Percentiles rank a stretch among this genome's conserved stretches.
Evolutionary conservation across 2,888 invertebrate genomes (phyloP).

Genomic region (Thymelicus lineola): DNA sequence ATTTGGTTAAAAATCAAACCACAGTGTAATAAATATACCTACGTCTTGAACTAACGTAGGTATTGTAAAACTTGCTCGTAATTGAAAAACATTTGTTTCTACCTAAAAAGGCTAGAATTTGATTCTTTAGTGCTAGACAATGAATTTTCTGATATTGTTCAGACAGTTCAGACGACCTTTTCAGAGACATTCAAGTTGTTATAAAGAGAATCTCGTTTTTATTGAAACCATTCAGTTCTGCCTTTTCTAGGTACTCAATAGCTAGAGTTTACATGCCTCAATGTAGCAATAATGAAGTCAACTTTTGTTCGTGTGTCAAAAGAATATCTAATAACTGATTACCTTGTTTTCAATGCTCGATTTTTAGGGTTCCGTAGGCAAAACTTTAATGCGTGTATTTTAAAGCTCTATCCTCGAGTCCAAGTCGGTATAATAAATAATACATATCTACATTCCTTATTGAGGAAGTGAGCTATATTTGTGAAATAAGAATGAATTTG

Average conservation of each 20-base stretch:
- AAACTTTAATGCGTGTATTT: too few relatives aligned
- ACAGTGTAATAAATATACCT: too few relatives aligned
- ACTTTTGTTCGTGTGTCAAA: constrained; percentile 6
- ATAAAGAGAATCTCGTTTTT: constrained; percentile 15
- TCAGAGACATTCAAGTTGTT: constrained; percentile 16
- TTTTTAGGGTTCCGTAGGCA: too few relatives aligned
- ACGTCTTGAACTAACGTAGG: constrained; percentile 9
- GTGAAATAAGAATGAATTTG: constrained; percentile 59
- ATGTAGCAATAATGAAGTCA: constrained; percentile 2
- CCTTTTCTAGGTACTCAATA: constrained; percentile 17
- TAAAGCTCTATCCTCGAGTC: too few relatives aligned
- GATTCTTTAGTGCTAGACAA: constrained; percentile 23
- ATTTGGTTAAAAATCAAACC: too few relatives aligned
- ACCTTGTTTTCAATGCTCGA: too few relatives aligned
- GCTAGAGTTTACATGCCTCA: constrained; percentile 20
- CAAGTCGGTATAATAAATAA: too few relatives aligned
- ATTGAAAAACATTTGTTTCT: constrained; percentile 31
- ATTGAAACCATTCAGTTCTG: constrained; percentile 21
- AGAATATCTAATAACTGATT: background rate
- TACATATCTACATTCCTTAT: too few relatives aligned
- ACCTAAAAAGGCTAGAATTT: constrained; percentile 17
- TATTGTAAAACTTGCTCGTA: background rate
- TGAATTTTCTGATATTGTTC: constrained; percentile 17
- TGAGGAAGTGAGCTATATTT: background rate
- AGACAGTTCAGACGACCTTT: constrained; percentile 9